Evolutionary conservation across 2,888 invertebrate genomes (phyloP).

Genomic region (Neria commutata): DNA sequence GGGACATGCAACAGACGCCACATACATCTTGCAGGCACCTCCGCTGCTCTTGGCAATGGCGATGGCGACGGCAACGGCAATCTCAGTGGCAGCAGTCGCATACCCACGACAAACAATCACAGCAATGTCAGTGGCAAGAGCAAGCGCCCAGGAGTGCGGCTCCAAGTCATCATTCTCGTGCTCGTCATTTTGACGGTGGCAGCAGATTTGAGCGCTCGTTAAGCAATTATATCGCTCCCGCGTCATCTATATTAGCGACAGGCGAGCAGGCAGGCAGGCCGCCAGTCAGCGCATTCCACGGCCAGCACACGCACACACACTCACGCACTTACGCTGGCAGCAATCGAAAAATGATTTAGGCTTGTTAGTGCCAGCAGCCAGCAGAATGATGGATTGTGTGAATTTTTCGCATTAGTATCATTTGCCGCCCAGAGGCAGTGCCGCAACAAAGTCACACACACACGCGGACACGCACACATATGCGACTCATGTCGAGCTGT

Average conservation of each 20-base stretch:
- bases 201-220: conserved; percentile 46
- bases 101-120: conserved; percentile 21
- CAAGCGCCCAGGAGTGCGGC: conserved; percentile 16
- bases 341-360: conserved; percentile 45
- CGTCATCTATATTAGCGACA: conserved; percentile 32
- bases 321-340: neutral
- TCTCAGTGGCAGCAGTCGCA: neutral
- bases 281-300: neutral
- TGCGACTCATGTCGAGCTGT: neutral
- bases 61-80: conserved; percentile 10
- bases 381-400: conserved; percentile 61
- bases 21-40: neutral
- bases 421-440: conserved; percentile 5
- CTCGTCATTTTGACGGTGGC: conserved; percentile 16
- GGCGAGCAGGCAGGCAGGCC: neutral
- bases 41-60: conserved; percentile 25
- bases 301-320: neutral
- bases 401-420: conserved; percentile 54
- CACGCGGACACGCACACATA: conserved; percentile 7
- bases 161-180: neutral
- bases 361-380: conserved; percentile 56
- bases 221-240: conserved; percentile 47
- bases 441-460: conserved; percentile 2
- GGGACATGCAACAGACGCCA: neutral
- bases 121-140: too few species aligned